Evolutionary conservation across 2,888 invertebrate genomes (phyloP), one percentile per base, ranked within the genome.

Genomic region (Bembecia ichneumoniformis): DNA sequence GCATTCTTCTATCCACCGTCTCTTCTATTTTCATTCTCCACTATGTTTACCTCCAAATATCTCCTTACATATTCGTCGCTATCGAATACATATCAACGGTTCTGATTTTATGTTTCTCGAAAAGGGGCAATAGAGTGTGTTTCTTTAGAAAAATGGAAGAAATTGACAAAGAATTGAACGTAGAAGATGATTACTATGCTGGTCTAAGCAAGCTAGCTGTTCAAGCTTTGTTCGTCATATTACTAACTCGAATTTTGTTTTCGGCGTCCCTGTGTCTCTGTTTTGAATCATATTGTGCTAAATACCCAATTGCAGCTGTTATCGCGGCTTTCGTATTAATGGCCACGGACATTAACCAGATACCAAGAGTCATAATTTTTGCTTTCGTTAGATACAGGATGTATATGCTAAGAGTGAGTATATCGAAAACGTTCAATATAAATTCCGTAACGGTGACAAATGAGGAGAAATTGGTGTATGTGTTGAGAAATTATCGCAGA

Each of bases 71-170:
- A 9, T 50, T 49, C 11, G 28, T 54, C 15, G 35, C 35, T 10
- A 9, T 49, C 1, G 54, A 54, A 46, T 54, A 54, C 13, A 34
- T 54, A 16, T 14, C 40, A 13, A 47, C 47, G 14, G 54, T 54
- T 11, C 16, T 10, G 1, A 28, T 49, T 3, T 28, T 52, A n/a
- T 16, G 35, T n/a, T 14, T 52, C 5, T 17, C 28, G 9, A 50
- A 47, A 4, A n/a, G n/a, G 16, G 5, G 40, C 5, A 9, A 5
- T 2, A 36, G 54, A 9, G 36, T 17, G 9, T 1, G 14, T 7
- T 54, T 52, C 36, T 36, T 52, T n/a, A 28, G 16, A 5, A 45
- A 28, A 1, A 7, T 54, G 7, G 52, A 52, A 34, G n/a, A 34
- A 3, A 49, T 54, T 17, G 54, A 54, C 46, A 43, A 47, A 3